Base-by-base conservation (phyloP, 2,797 vertebrate genomes). In the Platyrinchus mystaceus region DNA sequence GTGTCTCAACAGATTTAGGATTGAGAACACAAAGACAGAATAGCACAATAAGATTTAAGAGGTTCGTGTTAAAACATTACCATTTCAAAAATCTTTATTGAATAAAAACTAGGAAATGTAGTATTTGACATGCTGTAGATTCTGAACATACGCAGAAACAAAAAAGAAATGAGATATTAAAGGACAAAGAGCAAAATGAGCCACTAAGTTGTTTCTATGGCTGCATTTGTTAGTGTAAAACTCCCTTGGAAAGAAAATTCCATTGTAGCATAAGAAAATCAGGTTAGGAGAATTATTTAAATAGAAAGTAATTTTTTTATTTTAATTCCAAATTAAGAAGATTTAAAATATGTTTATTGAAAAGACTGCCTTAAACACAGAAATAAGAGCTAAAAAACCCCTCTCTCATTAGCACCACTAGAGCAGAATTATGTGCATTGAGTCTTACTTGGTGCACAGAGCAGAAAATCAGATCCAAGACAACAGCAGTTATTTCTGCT, bases 401-500 rank as follows among this genome's bases (percentile, higher is more conserved):
- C 32, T 53, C 36, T 85, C 32, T 92, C 1, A 0, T 77, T 44
- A 78, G 49, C 41, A 76, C 26, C 47, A 60, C 39, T 79, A 43
- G 9, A 69, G 44, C 24, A 55, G 49, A 66, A 77, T 79, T 81
- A 73, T 64, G 73, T 67, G 41, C 69, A 62, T 19, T n/a, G 47
- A 75, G 53, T 44, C 68, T n/a, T 44, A 62, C 20, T 68, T 68
- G 68, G 66, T 68, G 27, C 56, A 60, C 14, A 28, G 43, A 82
- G 67, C 39, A 70, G 56, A 85, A 53, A 83, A 90, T 44, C 37
- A 88, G 47, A 74, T 88, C n/a, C 44, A 66, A 56, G 55, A 76
- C 50, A 79, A 36, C 67, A 85, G 69, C 73, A 82, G 47, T 53
- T 82, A 90, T 83, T 94, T 77, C 71, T 87, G 71, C 64, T 80